phyloP scores from a whole-genome alignment of 2,888 invertebrate genomes.

The Drosophila pullipes region DNA sequence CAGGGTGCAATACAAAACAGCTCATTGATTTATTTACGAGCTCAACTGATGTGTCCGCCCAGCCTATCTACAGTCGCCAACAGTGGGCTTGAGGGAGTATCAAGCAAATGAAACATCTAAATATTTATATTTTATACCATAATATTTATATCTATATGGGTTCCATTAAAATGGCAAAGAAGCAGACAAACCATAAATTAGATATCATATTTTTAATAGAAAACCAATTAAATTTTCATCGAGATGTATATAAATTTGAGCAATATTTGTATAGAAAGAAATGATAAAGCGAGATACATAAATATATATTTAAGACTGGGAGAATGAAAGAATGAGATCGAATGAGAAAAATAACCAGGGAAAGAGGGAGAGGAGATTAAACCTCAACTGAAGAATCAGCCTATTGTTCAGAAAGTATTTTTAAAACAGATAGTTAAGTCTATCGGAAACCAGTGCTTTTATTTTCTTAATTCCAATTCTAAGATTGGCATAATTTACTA shows the following conservation, averaged over 20 bases:
- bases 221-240: not conserved
- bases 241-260: not conserved
- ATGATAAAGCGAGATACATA: fast-evolving
- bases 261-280: not conserved
- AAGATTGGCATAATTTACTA: not conserved
- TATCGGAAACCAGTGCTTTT: not conserved
- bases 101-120: conserved; percentile 3
- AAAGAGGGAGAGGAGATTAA: not conserved
- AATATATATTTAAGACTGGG: not conserved
- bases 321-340: not conserved
- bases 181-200: not conserved
- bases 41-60: conserved; percentile 54
- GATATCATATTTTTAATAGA: not conserved
- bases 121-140: not conserved
- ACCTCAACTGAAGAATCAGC: not conserved
- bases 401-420: not conserved
- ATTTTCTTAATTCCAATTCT: not conserved
- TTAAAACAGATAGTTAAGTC: not conserved
- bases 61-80: conserved; percentile 17
- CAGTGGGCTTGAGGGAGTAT: conserved; percentile 46
- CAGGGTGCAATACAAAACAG: conserved; percentile 74
- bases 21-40: conserved; percentile 84
- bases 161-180: not conserved
- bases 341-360: not conserved
- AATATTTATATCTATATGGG: not conserved